A percentile compares a stretch with the other conserved stretches of the same genome.
Evolutionary conservation across 2,888 invertebrate species (phyloP).

Genomic region (Dasysyrphus albostriatus): DNA sequence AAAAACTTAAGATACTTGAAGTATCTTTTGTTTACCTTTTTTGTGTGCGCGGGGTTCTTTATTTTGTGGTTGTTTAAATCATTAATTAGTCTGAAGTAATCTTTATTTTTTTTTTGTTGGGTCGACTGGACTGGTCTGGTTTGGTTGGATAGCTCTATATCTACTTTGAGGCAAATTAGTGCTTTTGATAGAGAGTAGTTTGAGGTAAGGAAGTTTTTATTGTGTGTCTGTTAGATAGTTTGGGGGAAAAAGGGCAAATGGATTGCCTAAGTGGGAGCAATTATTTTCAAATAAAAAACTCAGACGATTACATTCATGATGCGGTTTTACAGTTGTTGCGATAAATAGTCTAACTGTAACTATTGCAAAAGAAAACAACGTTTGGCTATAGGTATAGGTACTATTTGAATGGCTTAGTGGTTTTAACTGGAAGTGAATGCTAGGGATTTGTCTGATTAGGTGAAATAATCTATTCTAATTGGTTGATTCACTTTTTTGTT

Average conservation of each 20-base stretch:
- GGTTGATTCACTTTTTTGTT: background rate
- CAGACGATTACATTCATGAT: constrained; percentile 17
- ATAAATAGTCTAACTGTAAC: background rate
- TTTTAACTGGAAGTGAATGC: constrained; percentile 17
- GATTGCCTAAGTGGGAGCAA: constrained; percentile 53
- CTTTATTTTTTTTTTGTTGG: constrained; percentile 4
- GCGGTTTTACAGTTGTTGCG: background rate
- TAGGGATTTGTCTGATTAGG: constrained; percentile 6
- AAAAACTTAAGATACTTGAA: constrained; percentile 15
- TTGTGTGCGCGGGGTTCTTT: background rate
- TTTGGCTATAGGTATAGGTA: background rate
- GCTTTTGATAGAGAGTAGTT: background rate
- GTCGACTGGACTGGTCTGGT: background rate
- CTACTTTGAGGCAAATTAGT: background rate
- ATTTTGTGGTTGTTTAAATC: constrained; percentile 10
- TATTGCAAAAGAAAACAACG: background rate
- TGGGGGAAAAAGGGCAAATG: constrained; percentile 40
- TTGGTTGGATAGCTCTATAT: background rate
- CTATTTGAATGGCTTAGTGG: background rate
- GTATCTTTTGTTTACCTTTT: constrained; percentile 36
- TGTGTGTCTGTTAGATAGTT: background rate
- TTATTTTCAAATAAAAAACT: constrained; percentile 50
- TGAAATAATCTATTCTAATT: constrained; percentile 20
- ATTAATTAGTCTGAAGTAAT: constrained; percentile 30
- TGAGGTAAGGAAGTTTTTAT: background rate